Percentiles rank a stretch among this genome's conserved stretches.
phyloP scores from a whole-genome alignment of 1,140 invertebrate species.

The Hyles vespertilio region DNA sequence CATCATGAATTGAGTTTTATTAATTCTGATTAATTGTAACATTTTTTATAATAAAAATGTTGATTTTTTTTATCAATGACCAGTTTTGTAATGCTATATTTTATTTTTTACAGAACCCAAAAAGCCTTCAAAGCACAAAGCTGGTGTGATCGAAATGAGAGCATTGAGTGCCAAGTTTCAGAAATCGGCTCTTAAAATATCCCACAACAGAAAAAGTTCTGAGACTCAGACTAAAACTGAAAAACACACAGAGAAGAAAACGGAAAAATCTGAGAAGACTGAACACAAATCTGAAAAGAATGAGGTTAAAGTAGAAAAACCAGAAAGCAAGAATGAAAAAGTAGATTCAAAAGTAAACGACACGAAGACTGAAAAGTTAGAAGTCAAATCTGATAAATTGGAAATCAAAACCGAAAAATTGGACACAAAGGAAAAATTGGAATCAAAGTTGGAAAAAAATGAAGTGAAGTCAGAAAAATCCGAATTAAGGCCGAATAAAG shows the following conservation, averaged over 20 bases:
- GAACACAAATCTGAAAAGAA: constrained; percentile 20
- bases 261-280: constrained; percentile 22
- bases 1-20: too few relatives aligned
- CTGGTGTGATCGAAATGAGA: constrained; percentile 72
- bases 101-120: constrained; percentile 45
- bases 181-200: constrained; percentile 48
- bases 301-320: constrained; percentile 13
- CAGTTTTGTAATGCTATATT: too few relatives aligned
- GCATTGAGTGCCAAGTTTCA: constrained; percentile 63
- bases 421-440: constrained; percentile 19
- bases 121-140: constrained; percentile 61
- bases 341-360: constrained; percentile 10
- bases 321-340: constrained; percentile 16
- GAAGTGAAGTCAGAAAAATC: constrained; percentile 13
- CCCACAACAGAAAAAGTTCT: constrained; percentile 45
- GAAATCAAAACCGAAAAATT: constrained; percentile 26
- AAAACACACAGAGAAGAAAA: constrained; percentile 42
- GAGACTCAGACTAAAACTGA: constrained; percentile 44
- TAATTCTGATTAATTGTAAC: too few relatives aligned
- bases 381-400: constrained; percentile 20
- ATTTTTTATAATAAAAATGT: too few relatives aligned
- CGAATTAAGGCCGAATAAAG: neutral
- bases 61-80: too few relatives aligned
- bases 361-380: constrained; percentile 11
- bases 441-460: constrained; percentile 10